A percentile compares a stretch with the other conserved stretches of the same genome.
phyloP scores from a whole-genome alignment of 2,888 invertebrate species.

The Poecilus cupreus region DNA sequence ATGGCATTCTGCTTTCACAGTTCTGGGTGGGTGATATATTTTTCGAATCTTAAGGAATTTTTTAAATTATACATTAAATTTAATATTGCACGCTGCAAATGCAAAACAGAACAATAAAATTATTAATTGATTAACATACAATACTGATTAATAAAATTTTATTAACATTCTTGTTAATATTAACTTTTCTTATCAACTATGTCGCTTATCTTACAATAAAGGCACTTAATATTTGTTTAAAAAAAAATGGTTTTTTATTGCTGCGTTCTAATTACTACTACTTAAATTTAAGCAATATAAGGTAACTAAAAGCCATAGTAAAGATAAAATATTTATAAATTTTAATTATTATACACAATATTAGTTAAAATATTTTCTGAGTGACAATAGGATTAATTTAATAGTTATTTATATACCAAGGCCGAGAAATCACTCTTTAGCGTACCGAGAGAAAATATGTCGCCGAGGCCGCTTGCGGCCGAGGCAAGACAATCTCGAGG shows the following conservation, averaged over 20 bases:
- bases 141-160: no score
- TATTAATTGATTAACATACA: background rate
- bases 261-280: no score
- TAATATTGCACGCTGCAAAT: background rate
- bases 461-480: no score
- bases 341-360: background rate
- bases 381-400: no score
- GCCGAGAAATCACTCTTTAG: no score
- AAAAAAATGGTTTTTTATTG: background rate
- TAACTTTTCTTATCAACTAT: background rate
- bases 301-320: background rate
- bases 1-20: no score
- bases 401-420: no score
- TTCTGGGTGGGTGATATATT: no score
- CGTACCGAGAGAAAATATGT: no score
- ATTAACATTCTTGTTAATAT: no score
- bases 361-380: background rate
- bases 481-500: no score
- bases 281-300: background rate
- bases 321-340: background rate
- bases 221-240: background rate
- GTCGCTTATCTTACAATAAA: background rate
- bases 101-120: background rate
- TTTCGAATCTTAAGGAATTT: no score
- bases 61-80: background rate